Base-by-base conservation (phyloP, 2,888 invertebrate species). In the Cactoblastis cactorum region DNA sequence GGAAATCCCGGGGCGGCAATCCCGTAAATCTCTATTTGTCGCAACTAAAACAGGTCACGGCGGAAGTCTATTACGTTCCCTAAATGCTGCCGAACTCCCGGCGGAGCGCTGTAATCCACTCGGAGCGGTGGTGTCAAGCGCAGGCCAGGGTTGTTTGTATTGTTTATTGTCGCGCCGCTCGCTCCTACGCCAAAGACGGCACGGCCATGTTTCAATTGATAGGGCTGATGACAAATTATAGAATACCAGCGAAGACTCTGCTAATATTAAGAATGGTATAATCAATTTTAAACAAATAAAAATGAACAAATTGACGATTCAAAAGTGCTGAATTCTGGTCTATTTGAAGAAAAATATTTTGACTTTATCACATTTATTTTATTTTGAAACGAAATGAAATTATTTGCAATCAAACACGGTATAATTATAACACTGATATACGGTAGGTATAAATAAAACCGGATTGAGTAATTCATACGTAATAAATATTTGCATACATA, bases 11-110 rank as follows among this genome's bases (percentile, higher is more conserved):
- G 68, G 71, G 69, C 71, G 74, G 83, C 82, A 77, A 81, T 84
- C 76, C 76, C 79, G 86, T 89, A 89, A 89, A 88, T 88, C 87
- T 88, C 84, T 85, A 88, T 89, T 88, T 88, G 88, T 88, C 83
- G 84, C 87, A 83, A 84, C 83, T 87, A 82, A 87, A 89, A 82
- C 88, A 87, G 88, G 88, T 88, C 88, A 88, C 88, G 81, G 83
- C 77, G 79, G 81, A 80, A 83, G 82, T 85, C 87, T 86, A 86
- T 88, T 86, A 87, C 86, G 85, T 69, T 84, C 81, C 84, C 87
- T 85, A 87, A 88, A 87, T 84, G 85, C 85, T 85, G 82, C 83
- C 85, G 85, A 86, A 85, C 81, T 84, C 85, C 80, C 86, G 71
- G 78, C 80, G 79, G 84, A 83, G 80, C 84, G 84, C 78, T 86